Conservation (phyloP, 2,113 vertebrate genomes). For the Eptatretus burgeri region DNA sequence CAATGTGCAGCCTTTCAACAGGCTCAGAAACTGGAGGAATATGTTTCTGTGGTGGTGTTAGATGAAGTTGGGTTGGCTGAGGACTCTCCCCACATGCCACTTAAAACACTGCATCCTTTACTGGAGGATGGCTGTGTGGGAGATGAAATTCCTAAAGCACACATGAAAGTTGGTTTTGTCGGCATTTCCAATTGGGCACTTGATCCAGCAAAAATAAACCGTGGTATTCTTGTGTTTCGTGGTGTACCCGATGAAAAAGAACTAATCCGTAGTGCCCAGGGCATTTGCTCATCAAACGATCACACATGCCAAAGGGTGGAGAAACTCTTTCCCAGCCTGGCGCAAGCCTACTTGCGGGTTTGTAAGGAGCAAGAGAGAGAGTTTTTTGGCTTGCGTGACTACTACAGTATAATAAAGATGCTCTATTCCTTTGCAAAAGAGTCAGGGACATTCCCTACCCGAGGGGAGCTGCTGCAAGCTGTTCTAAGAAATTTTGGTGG, state of each 20-base stretch:
- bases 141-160: slow-evolving; percentile 19
- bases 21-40: slow-evolving; percentile 24
- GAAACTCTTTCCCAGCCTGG: slow-evolving; percentile 20
- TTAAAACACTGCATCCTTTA: slow-evolving; percentile 32
- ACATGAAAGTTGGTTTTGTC: slow-evolving; percentile 33
- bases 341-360: slow-evolving; percentile 20
- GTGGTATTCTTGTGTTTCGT: slow-evolving; percentile 29
- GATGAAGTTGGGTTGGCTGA: slow-evolving; percentile 34
- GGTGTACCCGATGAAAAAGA: slow-evolving; percentile 25
- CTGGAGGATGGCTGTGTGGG: slow-evolving; percentile 30
- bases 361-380: slow-evolving; percentile 19
- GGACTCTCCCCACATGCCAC: slow-evolving; percentile 31
- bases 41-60: slow-evolving; percentile 28
- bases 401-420: slow-evolving; percentile 31
- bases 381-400: slow-evolving; percentile 31
- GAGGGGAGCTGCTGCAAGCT: slow-evolving; percentile 22
- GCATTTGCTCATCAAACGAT: slow-evolving; percentile 21
- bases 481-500: slow-evolving; percentile 78
- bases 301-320: slow-evolving; percentile 16
- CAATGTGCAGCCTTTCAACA: slow-evolving; percentile 31
- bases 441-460: slow-evolving; percentile 16
- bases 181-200: slow-evolving; percentile 39
- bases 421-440: slow-evolving; percentile 17
- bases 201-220: slow-evolving; percentile 36
- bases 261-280: slow-evolving; percentile 25